phyloP scores from a whole-genome alignment of 2,113 vertebrate genomes.

The Bettongia penicillata region DNA sequence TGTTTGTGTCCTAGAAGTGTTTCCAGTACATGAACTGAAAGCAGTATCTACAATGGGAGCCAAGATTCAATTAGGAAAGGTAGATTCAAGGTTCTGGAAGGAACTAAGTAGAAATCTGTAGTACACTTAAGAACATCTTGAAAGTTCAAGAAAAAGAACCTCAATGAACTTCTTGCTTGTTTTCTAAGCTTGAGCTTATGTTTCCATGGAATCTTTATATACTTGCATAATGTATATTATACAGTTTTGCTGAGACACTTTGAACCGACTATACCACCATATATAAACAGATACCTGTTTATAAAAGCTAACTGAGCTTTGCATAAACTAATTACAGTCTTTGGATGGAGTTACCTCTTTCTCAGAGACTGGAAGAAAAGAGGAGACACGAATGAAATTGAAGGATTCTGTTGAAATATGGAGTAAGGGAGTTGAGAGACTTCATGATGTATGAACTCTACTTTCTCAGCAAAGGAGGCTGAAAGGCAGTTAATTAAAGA shows the following conservation, averaged over 20 bases:
- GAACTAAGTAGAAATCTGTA: too few relatives aligned
- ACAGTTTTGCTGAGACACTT: not conserved
- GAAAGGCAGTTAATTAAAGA: not conserved
- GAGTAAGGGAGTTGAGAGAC: not conserved
- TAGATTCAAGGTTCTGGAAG: not conserved
- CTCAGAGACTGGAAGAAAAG: not conserved
- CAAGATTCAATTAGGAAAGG: not conserved
- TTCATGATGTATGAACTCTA: not conserved
- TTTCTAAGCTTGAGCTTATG: not conserved
- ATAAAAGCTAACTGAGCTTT: not conserved
- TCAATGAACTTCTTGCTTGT: not conserved
- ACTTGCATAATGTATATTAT: not conserved
- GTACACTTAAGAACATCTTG: not conserved
- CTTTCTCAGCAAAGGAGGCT: not conserved
- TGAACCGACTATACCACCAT: not conserved
- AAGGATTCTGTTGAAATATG: not conserved
- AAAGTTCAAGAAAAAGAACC: not conserved
- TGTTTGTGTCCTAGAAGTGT: not conserved
- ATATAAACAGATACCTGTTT: not conserved
- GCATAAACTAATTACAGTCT: not conserved
- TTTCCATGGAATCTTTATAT: not conserved
- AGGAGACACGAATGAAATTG: not conserved
- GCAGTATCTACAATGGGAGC: not conserved
- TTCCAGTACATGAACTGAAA: not conserved
- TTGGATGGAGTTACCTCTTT: not conserved